Evolutionary conservation across 2,113 vertebrate species (phyloP).

Genomic region (Prionailurus bengalensis): DNA sequence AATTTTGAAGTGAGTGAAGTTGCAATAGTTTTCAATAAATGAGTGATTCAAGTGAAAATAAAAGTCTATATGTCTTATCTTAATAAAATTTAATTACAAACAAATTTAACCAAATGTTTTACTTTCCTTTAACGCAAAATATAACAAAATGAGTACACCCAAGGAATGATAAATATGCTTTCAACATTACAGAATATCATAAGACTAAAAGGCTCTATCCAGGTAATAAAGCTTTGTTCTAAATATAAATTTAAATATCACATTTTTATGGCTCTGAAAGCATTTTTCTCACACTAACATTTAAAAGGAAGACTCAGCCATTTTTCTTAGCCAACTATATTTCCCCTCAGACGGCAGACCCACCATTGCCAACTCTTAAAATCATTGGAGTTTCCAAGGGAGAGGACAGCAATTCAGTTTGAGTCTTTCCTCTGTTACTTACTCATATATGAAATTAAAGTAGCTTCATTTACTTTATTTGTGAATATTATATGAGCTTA

Average conservation of each 20-base stretch:
- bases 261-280: background rate
- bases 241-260: background rate
- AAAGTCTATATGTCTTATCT: background rate
- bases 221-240: background rate
- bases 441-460: background rate
- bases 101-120: background rate
- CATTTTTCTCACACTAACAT: background rate
- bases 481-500: conserved; percentile 4
- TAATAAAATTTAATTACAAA: background rate
- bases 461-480: background rate
- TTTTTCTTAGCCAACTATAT: background rate
- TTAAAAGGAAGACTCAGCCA: background rate
- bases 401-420: background rate
- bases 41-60: background rate
- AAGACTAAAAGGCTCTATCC: background rate
- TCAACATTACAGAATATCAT: background rate
- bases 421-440: background rate
- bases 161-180: background rate
- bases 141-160: background rate
- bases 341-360: background rate
- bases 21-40: background rate
- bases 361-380: background rate
- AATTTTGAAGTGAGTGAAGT: background rate
- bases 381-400: background rate
- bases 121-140: background rate